Evolutionary conservation across 2,113 vertebrate genomes (phyloP), one percentile per base, ranked within the genome.

Genomic region (Rhinopomastus cyanomelas): DNA sequence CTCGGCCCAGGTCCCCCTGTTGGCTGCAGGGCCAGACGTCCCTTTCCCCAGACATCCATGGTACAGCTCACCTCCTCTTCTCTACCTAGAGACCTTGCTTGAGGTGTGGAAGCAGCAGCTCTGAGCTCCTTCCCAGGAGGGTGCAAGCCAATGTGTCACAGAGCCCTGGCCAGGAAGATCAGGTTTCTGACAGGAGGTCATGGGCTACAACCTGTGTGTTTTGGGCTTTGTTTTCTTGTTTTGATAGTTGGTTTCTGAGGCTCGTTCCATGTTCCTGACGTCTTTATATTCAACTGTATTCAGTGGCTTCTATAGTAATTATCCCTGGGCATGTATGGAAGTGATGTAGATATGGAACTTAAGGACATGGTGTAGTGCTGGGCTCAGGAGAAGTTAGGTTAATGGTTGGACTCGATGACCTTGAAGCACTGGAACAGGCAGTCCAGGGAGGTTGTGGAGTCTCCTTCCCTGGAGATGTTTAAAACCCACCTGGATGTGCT

Each of bases 41-140:
- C 4, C 26, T 69, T 44, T 61, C 59, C 53, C 42, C 44, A 23
- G 3, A 19, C 1, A 1, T 19, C 17, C 12, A 1, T 4, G 27
- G 11, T 36, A 6, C 17, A 23, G 55, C 51, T 83, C 30, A 30
- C 53, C 30, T 49, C 9, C 32, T 92, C 34, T 79, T 67, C 5
- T 1, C 1, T 16, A 68, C 21, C 52, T 55, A 7, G 93, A 71
- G 42, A 5, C 44, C 29, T 60, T 8, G 1, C 37, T 48, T 57
- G 55, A 64, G 49, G 46, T 15, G 6, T 36, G 53, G 36, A 53
- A 87, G 29, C 49, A 81, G 32, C 27, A 76, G 18, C 57, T 79
- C 44, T 5, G 15, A 6, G 5, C 21, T 76, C 68, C 34, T 53
- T 39, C 20, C 12, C 2, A 6, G 10, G 14, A 18, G 2, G 1